Evolutionary conservation across 1,140 invertebrate species (phyloP).

Genomic region (Pinna nobilis): DNA sequence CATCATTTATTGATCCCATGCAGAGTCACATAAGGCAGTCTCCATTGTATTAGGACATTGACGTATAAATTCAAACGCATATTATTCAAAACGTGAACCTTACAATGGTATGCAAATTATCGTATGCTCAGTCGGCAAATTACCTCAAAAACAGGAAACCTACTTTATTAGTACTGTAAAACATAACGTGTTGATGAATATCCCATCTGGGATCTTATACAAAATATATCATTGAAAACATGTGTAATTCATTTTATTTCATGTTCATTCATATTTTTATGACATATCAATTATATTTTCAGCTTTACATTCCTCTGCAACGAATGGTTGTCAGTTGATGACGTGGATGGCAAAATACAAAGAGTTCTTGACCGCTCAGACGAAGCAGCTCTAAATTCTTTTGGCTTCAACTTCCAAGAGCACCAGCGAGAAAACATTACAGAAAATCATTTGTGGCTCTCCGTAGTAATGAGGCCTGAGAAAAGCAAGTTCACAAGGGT

Average conservation of each 20-base stretch:
- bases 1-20: too few species aligned
- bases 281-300: too few species aligned
- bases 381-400: conserved; percentile 62
- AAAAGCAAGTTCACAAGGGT: conserved; percentile 74
- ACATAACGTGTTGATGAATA: not conserved
- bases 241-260: too few species aligned
- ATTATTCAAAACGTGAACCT: too few species aligned
- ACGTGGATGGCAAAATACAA: conserved; percentile 73
- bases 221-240: too few species aligned
- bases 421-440: conserved; percentile 70
- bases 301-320: conserved; percentile 60
- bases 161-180: not conserved
- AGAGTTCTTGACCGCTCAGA: conserved; percentile 71
- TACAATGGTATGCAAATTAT: too few species aligned
- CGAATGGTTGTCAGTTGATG: conserved; percentile 75
- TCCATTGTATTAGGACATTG: too few species aligned
- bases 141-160: too few species aligned
- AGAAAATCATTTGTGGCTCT: conserved; percentile 77
- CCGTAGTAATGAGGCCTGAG: conserved; percentile 73
- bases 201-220: not conserved
- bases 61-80: too few species aligned
- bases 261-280: not conserved
- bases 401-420: conserved; percentile 71
- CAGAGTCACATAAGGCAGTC: too few species aligned
- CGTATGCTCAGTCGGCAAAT: too few species aligned